Evolutionary conservation across 2,113 vertebrate genomes (phyloP).

Genomic region (Lycaon pictus): DNA sequence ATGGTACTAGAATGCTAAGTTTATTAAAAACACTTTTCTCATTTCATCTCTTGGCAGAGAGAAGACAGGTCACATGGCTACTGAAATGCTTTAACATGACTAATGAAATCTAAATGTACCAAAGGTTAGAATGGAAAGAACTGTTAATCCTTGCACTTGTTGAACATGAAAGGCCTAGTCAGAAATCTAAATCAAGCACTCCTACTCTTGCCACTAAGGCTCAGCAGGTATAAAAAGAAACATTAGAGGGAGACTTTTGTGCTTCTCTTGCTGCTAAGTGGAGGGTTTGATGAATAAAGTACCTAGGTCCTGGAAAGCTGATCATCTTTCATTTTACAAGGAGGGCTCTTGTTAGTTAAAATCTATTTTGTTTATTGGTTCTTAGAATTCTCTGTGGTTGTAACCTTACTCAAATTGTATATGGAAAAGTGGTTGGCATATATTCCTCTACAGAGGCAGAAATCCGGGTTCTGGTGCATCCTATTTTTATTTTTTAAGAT

Average conservation of each 20-base stretch:
- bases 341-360: not conserved
- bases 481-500: not conserved
- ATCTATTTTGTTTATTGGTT: slow-evolving; percentile 42
- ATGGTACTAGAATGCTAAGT: accelerated
- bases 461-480: slow-evolving; percentile 4
- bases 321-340: not conserved
- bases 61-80: not conserved
- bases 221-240: not conserved
- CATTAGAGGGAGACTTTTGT: not conserved
- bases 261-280: not conserved
- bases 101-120: slow-evolving; percentile 28
- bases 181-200: slow-evolving; percentile 50
- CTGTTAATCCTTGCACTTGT: not conserved
- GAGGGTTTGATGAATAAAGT: not conserved
- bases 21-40: not conserved
- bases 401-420: not conserved
- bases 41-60: not conserved
- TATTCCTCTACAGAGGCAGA: not conserved
- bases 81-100: not conserved
- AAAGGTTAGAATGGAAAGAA: slow-evolving; percentile 45
- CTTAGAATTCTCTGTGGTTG: slow-evolving; percentile 45
- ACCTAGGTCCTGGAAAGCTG: not conserved
- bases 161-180: not conserved
- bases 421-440: not conserved
- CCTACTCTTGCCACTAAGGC: not conserved